A percentile compares a stretch with the other conserved stretches of the same genome.
Evolutionary conservation across 2,888 invertebrate genomes (phyloP).

Genomic region (Folsomia candida): DNA sequence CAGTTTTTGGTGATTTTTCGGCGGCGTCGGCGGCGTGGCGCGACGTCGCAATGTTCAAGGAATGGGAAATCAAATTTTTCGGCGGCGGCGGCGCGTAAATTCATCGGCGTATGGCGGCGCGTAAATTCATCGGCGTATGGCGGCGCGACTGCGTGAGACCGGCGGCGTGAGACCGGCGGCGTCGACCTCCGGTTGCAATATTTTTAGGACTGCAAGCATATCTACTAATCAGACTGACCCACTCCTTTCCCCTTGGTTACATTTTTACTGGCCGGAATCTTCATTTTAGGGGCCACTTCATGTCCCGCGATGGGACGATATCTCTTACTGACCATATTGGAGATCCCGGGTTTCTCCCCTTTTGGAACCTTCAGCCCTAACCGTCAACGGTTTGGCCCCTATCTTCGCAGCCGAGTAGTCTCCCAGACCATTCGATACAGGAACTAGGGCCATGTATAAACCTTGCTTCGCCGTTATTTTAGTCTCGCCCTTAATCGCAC

Average conservation of each 20-base stretch:
- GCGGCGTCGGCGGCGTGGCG: too few species aligned
- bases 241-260: neutral
- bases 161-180: too few species aligned
- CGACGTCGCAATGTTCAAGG: too few species aligned
- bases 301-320: slow-evolving; percentile 18
- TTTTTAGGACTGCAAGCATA: too few species aligned
- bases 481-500: slow-evolving; percentile 29
- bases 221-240: neutral
- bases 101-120: too few species aligned
- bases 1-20: too few species aligned
- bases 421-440: slow-evolving; percentile 43
- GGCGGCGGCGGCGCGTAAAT: too few species aligned
- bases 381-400: slow-evolving; percentile 43
- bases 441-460: slow-evolving; percentile 47
- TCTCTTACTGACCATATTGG: slow-evolving; percentile 25
- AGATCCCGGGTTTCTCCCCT: slow-evolving; percentile 28
- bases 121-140: too few species aligned
- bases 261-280: neutral
- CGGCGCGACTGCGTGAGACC: too few species aligned
- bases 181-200: too few species aligned
- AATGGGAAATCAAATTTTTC: too few species aligned
- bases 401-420: slow-evolving; percentile 40
- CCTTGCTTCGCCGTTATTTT: slow-evolving; percentile 40
- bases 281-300: neutral
- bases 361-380: slow-evolving; percentile 23